Evolutionary conservation across 2,113 vertebrate species (phyloP).

Genomic region (Microcebus lehilahytsara): DNA sequence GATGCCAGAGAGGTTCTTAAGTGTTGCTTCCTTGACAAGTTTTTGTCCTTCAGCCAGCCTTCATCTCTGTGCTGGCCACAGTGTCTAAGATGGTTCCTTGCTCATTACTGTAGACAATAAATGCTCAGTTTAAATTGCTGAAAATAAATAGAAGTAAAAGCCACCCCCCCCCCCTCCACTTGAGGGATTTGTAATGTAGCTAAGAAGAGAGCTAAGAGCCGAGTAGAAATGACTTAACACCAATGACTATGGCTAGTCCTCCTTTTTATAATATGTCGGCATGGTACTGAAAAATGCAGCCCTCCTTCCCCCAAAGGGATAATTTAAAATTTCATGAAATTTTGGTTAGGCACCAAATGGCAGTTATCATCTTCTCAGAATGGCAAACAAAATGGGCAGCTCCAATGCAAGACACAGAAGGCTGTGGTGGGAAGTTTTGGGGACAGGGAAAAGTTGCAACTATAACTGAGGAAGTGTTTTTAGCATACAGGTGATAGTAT

Average conservation of each 20-base stretch:
- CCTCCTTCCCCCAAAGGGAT: not conserved
- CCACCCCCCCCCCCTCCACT: too few species aligned
- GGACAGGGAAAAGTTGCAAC: not conserved
- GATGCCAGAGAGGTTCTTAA: not conserved
- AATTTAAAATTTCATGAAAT: not conserved
- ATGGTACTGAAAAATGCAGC: not conserved
- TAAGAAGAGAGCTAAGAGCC: not conserved
- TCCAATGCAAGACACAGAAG: not conserved
- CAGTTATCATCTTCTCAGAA: not conserved
- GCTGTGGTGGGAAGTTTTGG: not conserved
- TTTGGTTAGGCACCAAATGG: not conserved
- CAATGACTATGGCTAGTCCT: not conserved
- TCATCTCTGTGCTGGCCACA: not conserved
- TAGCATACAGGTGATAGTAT: not conserved
- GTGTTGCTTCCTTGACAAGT: not conserved
- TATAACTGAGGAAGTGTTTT: not conserved
- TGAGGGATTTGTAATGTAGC: not conserved
- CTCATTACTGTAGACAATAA: not conserved
- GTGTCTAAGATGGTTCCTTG: not conserved
- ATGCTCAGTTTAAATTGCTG: not conserved
- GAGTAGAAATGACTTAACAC: not conserved
- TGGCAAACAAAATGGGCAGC: not conserved
- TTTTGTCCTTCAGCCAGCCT: not conserved
- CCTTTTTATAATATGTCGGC: not conserved
- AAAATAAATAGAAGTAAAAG: not conserved